Conservation (phyloP, 2,797 vertebrate species). For the Spea hammondii region DNA sequence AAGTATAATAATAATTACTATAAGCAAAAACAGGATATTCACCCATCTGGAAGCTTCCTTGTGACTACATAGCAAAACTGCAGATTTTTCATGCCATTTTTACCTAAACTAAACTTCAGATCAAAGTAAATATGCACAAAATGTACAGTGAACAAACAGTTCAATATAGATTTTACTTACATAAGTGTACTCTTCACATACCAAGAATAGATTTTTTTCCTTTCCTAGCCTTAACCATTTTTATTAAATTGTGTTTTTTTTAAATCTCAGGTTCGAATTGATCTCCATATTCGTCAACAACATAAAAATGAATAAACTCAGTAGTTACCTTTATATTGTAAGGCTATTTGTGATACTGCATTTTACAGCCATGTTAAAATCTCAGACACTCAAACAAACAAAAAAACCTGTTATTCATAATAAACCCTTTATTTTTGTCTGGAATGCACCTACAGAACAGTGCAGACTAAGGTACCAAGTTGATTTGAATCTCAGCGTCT, state of each 20-base stretch:
- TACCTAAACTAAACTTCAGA: no score
- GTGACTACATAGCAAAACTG: no score
- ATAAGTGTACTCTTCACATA: no score
- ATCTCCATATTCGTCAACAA: conserved; percentile 24
- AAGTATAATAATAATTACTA: no score
- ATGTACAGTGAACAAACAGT: no score
- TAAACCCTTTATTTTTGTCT: conserved; percentile 81
- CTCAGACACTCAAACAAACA: conserved; percentile 65
- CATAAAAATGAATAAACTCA: conserved; percentile 58
- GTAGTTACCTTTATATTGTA: conserved; percentile 38
- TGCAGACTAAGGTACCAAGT: conserved; percentile 82
- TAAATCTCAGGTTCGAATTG: background rate
- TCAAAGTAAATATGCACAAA: no score
- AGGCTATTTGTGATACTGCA: conserved; percentile 52
- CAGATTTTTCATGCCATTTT: no score
- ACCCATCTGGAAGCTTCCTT: no score
- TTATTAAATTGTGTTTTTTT: background rate
- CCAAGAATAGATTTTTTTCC: no score
- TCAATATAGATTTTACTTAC: no score
- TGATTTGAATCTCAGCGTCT: conserved; percentile 80
- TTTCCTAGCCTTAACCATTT: background rate
- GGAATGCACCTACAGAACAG: conserved; percentile 83
- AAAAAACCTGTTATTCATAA: conserved; percentile 71
- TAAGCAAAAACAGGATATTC: no score
- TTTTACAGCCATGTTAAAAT: conserved; percentile 16